phyloP scores from a whole-genome alignment of 1,140 invertebrate genomes.

The Drosophila tristis region DNA sequence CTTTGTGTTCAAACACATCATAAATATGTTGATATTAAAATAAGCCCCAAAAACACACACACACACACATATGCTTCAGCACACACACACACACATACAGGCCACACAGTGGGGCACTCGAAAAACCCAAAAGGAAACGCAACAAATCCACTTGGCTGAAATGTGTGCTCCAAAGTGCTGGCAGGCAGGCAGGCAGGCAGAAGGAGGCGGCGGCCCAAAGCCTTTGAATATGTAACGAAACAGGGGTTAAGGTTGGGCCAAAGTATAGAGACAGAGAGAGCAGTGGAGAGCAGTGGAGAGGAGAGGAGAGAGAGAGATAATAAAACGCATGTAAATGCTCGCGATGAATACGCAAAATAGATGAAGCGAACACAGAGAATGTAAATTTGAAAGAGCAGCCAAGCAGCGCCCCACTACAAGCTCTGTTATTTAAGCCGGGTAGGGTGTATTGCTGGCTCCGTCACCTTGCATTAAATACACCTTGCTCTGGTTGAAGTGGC shows the following conservation, averaged over 20 bases:
- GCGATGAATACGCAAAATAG: slow-evolving; percentile 78
- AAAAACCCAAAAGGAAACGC: slow-evolving; percentile 7
- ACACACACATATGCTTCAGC: slow-evolving; percentile 5
- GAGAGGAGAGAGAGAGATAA: slow-evolving; percentile 36
- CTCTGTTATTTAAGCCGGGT: no score
- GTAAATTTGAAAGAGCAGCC: slow-evolving; percentile 42
- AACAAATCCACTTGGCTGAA: slow-evolving; percentile 54
- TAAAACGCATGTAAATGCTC: slow-evolving; percentile 75
- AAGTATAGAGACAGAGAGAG: background rate
- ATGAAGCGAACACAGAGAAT: slow-evolving; percentile 64
- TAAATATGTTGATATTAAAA: slow-evolving; percentile 55
- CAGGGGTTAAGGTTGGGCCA: slow-evolving; percentile 50
- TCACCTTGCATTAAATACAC: no score
- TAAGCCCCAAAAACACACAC: slow-evolving; percentile 43
- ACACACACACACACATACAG: slow-evolving; percentile 1
- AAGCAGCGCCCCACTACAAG: background rate
- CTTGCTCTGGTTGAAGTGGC: slow-evolving; percentile 31
- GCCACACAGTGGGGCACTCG: background rate
- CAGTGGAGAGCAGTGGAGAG: slow-evolving; percentile 7
- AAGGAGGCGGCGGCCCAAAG: background rate
- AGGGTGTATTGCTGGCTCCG: no score
- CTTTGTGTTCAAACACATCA: slow-evolving; percentile 40
- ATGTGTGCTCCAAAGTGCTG: slow-evolving; percentile 2
- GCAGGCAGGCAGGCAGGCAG: background rate
- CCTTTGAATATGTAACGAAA: slow-evolving; percentile 51